Percentiles rank a stretch among this genome's conserved stretches.
Evolutionary conservation across 2,888 invertebrate species (phyloP).

Genomic region (Petrolisthes cinctipes): DNA sequence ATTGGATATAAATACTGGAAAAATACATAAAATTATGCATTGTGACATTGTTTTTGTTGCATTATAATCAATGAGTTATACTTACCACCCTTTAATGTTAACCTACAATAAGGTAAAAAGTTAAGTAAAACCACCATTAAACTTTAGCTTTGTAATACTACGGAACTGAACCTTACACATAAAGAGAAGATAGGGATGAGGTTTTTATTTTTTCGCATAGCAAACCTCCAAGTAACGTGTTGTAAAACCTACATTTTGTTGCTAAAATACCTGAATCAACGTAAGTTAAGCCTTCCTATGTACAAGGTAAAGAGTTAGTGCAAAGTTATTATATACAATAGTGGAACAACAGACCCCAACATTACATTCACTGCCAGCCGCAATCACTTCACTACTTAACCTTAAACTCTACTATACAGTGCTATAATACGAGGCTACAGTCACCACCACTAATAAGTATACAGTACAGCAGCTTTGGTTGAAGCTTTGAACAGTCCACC

Average conservation of each 20-base stretch:
- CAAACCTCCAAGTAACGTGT: neutral
- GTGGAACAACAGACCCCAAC: neutral
- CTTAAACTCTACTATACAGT: neutral
- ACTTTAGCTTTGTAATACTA: neutral
- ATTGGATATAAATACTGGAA: no score
- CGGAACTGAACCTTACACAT: neutral
- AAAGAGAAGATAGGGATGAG: neutral
- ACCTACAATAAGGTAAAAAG: no score
- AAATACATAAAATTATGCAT: no score
- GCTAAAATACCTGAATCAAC: neutral
- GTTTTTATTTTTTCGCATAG: neutral
- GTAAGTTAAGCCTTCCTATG: neutral
- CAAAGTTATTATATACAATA: neutral
- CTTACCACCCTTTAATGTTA: no score
- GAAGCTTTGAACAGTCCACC: no score
- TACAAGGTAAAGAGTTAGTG: slow-evolving; percentile 1
- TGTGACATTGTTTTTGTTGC: no score
- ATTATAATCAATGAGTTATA: no score
- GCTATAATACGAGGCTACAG: slow-evolving; percentile 4
- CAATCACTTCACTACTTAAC: neutral
- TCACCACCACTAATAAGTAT: no score
- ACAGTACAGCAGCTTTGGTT: no score
- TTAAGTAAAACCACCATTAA: no score
- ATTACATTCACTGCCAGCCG: neutral
- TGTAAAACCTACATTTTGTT: neutral